phyloP scores from a whole-genome alignment of 1,140 invertebrate genomes.

The Halyomorpha halys region DNA sequence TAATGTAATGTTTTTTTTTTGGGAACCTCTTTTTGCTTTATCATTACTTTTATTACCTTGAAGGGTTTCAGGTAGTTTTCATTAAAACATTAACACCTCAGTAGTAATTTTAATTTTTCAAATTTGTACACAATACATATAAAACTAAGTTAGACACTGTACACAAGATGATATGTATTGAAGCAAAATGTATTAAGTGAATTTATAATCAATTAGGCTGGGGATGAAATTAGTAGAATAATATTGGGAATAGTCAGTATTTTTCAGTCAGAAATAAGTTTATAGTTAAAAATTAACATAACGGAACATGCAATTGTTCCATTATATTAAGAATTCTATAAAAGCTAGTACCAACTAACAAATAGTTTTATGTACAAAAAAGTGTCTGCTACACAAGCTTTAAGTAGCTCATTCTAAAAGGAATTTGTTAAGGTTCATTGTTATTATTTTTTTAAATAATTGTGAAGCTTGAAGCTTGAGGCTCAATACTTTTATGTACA shows the following conservation, averaged over 20 bases:
- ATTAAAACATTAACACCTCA: conserved; percentile 22
- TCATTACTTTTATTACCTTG: too few relatives aligned
- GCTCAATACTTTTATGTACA: conserved; percentile 5
- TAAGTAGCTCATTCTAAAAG: conserved; percentile 4
- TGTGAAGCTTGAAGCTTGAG: conserved; percentile 6
- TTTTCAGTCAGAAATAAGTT: not conserved
- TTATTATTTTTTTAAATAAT: not conserved
- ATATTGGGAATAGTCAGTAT: too few relatives aligned
- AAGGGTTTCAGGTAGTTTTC: too few relatives aligned
- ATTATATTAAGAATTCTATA: conserved; percentile 7
- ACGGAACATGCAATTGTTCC: not conserved
- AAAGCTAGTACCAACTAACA: not conserved
- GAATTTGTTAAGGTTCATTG: not conserved
- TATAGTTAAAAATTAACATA: conserved; percentile 8
- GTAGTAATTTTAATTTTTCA: conserved; percentile 25
- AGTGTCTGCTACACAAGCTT: conserved; percentile 4
- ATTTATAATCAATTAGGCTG: conserved; percentile 9
- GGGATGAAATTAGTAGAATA: not conserved
- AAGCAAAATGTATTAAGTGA: conserved; percentile 25
- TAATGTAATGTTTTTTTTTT: too few relatives aligned
- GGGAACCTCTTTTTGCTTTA: too few relatives aligned
- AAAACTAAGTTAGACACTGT: conserved; percentile 27
- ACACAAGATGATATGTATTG: conserved; percentile 28
- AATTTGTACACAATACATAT: conserved; percentile 27
- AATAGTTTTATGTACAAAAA: conserved; percentile 9